phyloP scores from a whole-genome alignment of 2,113 vertebrate species.

The Brachyistius frenatus region DNA sequence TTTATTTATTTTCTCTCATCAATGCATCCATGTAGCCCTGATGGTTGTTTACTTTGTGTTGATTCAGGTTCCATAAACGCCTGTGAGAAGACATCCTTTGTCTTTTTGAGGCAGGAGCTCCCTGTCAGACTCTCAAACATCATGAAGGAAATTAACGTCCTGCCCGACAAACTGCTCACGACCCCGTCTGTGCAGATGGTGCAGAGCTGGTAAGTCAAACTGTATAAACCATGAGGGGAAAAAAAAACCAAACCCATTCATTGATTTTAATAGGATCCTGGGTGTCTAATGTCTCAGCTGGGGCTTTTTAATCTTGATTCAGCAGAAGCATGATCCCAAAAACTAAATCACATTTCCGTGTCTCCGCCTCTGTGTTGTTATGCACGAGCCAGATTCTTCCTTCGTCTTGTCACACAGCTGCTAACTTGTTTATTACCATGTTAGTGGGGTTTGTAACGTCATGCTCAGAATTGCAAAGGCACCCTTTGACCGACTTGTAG shows the following conservation, averaged over 20 bases:
- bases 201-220: conserved; percentile 89
- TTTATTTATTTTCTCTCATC: too few relatives aligned
- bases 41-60: too few relatives aligned
- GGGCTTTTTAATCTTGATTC: too few relatives aligned
- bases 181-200: conserved; percentile 93
- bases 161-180: conserved; percentile 89
- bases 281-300: too few relatives aligned
- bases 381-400: too few relatives aligned
- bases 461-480: conserved; percentile 24
- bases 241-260: too few relatives aligned
- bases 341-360: too few relatives aligned
- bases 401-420: conserved; percentile 7
- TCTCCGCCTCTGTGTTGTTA: too few relatives aligned
- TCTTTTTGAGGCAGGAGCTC: conserved; percentile 94
- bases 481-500: conserved; percentile 49
- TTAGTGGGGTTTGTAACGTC: not conserved
- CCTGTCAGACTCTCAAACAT: conserved; percentile 96
- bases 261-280: too few relatives aligned
- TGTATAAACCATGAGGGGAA: too few relatives aligned
- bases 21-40: too few relatives aligned
- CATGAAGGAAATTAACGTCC: conserved; percentile 97
- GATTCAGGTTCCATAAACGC: conserved; percentile 92
- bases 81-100: conserved; percentile 95
- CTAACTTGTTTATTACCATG: conserved; percentile 28
- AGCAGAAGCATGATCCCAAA: too few relatives aligned